Conservation (phyloP, 2,888 invertebrate species). For the Drosophila barbarae region DNA sequence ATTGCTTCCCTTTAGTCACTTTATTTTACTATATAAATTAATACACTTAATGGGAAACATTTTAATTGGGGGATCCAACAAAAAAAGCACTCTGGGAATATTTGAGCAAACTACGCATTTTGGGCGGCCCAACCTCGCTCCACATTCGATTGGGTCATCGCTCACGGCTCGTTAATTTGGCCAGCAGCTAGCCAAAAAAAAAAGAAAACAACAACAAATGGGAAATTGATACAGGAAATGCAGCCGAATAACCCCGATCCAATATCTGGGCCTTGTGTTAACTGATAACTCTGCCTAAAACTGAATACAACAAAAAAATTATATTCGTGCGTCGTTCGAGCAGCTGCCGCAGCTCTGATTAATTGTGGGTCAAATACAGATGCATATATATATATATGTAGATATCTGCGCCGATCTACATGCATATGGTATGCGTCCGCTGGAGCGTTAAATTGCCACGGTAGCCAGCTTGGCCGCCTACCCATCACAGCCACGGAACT, state of each 20-base stretch:
- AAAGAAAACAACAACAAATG: conserved; percentile 19
- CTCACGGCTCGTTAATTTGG: conserved; percentile 67
- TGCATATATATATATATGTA: conserved; percentile 4
- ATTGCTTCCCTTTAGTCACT: background rate
- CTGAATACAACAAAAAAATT: conserved; percentile 36
- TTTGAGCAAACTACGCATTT: conserved; percentile 27
- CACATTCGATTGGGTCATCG: conserved; percentile 60
- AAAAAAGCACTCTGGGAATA: conserved; percentile 22
- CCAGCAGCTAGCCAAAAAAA: conserved; percentile 45
- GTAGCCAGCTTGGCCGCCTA: conserved; percentile 40
- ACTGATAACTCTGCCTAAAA: conserved; percentile 35
- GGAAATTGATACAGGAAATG: conserved; percentile 66
- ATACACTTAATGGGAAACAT: background rate
- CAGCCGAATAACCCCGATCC: conserved; percentile 29
- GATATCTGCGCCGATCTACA: conserved; percentile 26
- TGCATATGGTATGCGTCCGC: conserved; percentile 38
- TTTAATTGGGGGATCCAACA: background rate
- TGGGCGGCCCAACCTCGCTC: conserved; percentile 56
- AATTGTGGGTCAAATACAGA: conserved; percentile 49
- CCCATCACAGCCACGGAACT: conserved; percentile 12
- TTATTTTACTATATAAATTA: background rate
- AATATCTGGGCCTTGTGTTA: conserved; percentile 9
- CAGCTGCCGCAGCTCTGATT: conserved; percentile 46
- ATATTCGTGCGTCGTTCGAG: conserved; percentile 21
- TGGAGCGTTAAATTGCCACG: conserved; percentile 68